These are phyloP conservation scores for Nannoperca australis DNA, from an alignment of 2,797 vertebrate genomes.

Conservation along the genomic window DNA sequence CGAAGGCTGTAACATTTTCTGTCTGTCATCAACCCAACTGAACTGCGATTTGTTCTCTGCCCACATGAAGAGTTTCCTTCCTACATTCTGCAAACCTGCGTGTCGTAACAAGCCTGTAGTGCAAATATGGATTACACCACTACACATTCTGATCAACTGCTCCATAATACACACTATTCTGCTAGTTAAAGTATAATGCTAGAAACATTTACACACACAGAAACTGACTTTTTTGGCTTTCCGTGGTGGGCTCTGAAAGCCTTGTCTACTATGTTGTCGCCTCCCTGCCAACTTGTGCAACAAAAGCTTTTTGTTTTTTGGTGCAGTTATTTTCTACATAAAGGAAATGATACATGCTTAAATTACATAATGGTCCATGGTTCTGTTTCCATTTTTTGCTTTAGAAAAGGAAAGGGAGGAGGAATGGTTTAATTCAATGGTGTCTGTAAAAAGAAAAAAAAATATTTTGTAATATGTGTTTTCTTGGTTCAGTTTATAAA, in stretches of 20 bases:
- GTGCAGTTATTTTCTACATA: constrained; percentile 76
- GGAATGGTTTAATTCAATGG: constrained; percentile 74
- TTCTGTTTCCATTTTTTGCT: constrained; percentile 68
- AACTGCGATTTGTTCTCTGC: constrained; percentile 13
- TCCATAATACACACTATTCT: constrained; percentile 42
- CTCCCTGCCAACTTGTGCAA: constrained; percentile 62
- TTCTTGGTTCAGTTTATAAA: constrained; percentile 91
- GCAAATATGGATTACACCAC: constrained; percentile 43
- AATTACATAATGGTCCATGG: constrained; percentile 57
- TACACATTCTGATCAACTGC: constrained; percentile 15
- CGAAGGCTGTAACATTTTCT: constrained; percentile 27
- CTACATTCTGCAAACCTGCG: constrained; percentile 29
- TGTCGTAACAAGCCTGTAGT: constrained; percentile 56
- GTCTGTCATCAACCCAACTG: constrained; percentile 15
- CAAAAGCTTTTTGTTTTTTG: constrained; percentile 60
- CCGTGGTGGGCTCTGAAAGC: constrained; percentile 51
- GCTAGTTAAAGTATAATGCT: constrained; percentile 49
- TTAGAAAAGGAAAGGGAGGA: constrained; percentile 61
- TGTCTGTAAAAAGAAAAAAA: constrained; percentile 87
- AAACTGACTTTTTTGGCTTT: constrained; percentile 42
- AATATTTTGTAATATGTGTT: constrained; percentile 93
- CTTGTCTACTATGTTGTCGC: constrained; percentile 39
- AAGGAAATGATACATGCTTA: constrained; percentile 60
- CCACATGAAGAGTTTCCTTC: constrained; percentile 26
- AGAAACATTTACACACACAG: constrained; percentile 36